Base-by-base conservation (phyloP, 1,140 invertebrate species). In the Holotrichia oblita region DNA sequence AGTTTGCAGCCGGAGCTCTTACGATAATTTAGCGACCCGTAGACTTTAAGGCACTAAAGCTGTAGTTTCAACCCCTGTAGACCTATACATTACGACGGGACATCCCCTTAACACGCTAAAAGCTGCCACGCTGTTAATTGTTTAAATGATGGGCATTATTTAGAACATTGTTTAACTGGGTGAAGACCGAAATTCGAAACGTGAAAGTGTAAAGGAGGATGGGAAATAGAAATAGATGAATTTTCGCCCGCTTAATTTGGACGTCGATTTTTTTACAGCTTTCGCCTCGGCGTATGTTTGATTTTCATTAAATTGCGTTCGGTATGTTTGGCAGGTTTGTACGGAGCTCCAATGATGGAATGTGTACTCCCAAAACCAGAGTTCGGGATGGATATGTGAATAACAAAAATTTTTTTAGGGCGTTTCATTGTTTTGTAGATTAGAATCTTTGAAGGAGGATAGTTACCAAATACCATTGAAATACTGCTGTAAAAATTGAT, bases 111-210 rank as follows among this genome's bases (percentile, higher is more conserved):
- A 74, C 73, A 22, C 41, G 73, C 73, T 74, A 42, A 74, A 74
- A 74, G 73, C 73, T 74, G 73, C 73, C 73, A 44, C 73, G 10
- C 27, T 40, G 73, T 74, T 74, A 74, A 74, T 74, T 74, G 73
- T 74, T 74, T 74, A 74, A 74, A 74, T 74, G 73, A 74, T 74
- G 40, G 73, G 17, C 73, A 44, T 74, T 74, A 74, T 74, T 74
- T 74, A 74, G 10, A 41, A 74, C 40, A 44, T 74, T 41, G 73
- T 42, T 74, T 74, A 74, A 22, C 61, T n/a, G 61, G 61, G 20
- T 14, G 61, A 6, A 9, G 22, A 27, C 20, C 9, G 27, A 27
- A 69, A 24, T 69, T 69, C 22, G 61, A 24, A 69, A 69, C 61
- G 48, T 48, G 10, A 0, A 2, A n/a, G 22, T 6, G 10, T 20